Evolutionary conservation across 1,140 invertebrate genomes (phyloP), one percentile per base, ranked within the genome.

Genomic region (Cardiocondyla obscurior): DNA sequence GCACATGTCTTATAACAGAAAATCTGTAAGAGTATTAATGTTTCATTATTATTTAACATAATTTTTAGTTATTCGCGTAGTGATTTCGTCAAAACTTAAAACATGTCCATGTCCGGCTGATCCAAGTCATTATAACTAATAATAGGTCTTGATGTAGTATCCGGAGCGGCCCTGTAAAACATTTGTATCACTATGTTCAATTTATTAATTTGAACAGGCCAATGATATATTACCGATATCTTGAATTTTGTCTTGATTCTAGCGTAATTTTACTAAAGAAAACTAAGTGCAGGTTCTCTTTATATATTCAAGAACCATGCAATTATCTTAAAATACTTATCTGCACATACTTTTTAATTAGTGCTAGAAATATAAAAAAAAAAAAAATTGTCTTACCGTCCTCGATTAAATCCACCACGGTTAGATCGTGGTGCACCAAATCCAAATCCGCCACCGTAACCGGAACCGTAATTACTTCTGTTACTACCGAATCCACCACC

Each of bases 101-200:
- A 96, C 92, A 96, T 94, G 90, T 97, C 96, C 90, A 95, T 95
- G 92, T 97, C 97, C 91, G 96, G 96, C 90, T 96, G 96, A 95
- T 97, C 97, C 94, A 98, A 95, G 95, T 98, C 97, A 95, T 96
- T 96, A 95, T 98, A 98, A 92, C 95, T 96, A 94, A 97, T 95
- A 90, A 97, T 95, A 92, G 96, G 95, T 92, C 97, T 95, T 84
- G 95, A 95, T 72, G 94, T 94, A 90, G 95, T 94, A 91, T 95
- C 95, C 90, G 95, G 90, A 84, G 92, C 94, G 91, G 94, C 94
- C 94, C 95, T 96, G 95, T 88, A 95, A 95, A 92, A 90, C 86
- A 89, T 62, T n/a, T 62, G 74, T 72, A 81, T 76, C 30, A 77
- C 79, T 12, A 81, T 30, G 53, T 84, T 84, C 77, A 77, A 39